Evolutionary conservation across 2,888 invertebrate genomes (phyloP), one percentile per base, ranked within the genome.

Genomic region (Blastobasis adustella): DNA sequence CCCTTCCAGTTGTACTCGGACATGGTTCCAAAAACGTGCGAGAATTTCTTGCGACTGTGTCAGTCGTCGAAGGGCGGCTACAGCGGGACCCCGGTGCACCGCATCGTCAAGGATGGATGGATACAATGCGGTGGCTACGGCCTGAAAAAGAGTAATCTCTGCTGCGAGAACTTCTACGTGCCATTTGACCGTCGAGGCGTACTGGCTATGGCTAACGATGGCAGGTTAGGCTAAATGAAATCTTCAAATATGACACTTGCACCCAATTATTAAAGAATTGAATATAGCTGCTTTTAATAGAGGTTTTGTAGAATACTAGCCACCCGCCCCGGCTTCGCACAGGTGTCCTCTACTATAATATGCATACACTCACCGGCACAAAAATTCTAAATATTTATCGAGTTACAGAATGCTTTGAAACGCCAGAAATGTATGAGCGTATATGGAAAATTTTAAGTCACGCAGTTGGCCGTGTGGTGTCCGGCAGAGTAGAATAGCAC

Each of bases 121-220:
- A 90, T 94, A 41, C 94, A 94, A 68, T 91, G 92, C 51, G 94
- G 93, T 39, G 90, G 90, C 1, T 89, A 68, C 57, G 76, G 79
- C 4, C 59, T 90, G 23, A 78, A 85, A 57, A 72, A 71, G 42
- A 66, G 69, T 0, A 67, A 73, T 0, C 74, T 91, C 65, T 74
- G 80, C 9, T 93, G 93, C 67, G 94, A 94, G 74, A 93, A 92
- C 62, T 94, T 92, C 70, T 88, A 89, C 9, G 77, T 94, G 37
- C 89, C 90, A 1, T 92, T 93, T 66, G 90, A 92, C 61, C 83
- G 89, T 64, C 83, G 93, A 51, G 94, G 94, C 0, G 90, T 94
- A 8, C 74, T 94, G n/a, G 92, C 92, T 10, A 93, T 93, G 92
- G 92, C 92, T 50, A 93, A 94, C 69, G 87, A 90, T 69, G 92